Conservation (phyloP, 2,797 vertebrate genomes). For the Amazonetta brasiliensis region DNA sequence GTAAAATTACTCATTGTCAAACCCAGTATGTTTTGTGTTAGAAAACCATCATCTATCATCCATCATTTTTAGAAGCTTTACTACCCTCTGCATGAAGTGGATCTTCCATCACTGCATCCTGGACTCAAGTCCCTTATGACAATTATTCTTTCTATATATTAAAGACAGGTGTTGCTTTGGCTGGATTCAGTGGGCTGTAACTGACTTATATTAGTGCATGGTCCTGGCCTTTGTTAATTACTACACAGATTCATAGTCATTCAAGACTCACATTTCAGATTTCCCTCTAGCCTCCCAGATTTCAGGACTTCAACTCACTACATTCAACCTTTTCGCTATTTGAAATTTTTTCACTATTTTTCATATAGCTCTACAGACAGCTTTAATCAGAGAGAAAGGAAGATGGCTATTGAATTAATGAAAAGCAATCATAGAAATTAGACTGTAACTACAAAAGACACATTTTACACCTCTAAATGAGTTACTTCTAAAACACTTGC, state of each 20-base stretch:
- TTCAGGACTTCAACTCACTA: background rate
- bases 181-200: constrained; percentile 32
- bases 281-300: background rate
- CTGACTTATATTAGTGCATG: background rate
- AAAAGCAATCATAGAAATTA: background rate
- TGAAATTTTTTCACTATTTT: background rate
- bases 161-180: constrained; percentile 66
- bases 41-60: constrained; percentile 52
- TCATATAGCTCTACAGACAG: background rate
- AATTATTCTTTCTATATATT: constrained; percentile 62
- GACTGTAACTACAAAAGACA: background rate
- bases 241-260: background rate
- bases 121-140: constrained; percentile 36
- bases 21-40: constrained; percentile 60
- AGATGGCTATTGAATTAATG: background rate
- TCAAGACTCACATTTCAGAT: background rate
- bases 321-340: background rate
- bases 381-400: background rate
- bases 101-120: constrained; percentile 51
- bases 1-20: constrained; percentile 62
- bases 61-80: constrained; percentile 62
- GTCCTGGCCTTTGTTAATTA: constrained; percentile 43
- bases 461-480: background rate
- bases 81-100: constrained; percentile 23
- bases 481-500: background rate